Evolutionary conservation across 2,797 vertebrate genomes (phyloP).

Genomic region (Diceros bicornis): DNA sequence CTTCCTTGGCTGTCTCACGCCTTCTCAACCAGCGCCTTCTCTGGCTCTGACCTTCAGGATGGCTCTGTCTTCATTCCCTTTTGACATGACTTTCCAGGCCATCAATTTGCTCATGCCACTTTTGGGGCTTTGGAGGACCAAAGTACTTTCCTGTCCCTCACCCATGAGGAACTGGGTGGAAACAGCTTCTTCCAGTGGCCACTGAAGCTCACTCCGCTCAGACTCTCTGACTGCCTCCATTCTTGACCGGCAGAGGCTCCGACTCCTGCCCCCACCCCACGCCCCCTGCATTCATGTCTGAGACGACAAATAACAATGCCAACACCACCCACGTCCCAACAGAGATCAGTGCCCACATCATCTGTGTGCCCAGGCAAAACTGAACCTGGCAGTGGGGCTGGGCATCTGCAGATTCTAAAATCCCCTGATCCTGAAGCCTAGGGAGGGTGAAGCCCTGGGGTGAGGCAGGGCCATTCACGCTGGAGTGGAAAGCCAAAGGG

Average conservation of each 20-base stretch:
- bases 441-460: background rate
- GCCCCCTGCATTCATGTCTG: background rate
- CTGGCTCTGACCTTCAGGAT: background rate
- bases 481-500: background rate
- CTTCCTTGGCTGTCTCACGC: background rate
- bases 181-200: background rate
- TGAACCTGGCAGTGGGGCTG: too few relatives aligned
- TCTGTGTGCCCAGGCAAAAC: background rate
- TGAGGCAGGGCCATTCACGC: background rate
- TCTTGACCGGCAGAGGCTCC: background rate
- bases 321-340: background rate
- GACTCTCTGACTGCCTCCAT: background rate
- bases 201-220: background rate
- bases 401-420: background rate
- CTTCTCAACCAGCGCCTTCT: background rate
- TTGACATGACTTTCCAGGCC: background rate
- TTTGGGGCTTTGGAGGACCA: background rate
- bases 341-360: too few relatives aligned
- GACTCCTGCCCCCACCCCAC: background rate
- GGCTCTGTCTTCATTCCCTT: background rate
- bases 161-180: background rate
- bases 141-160: background rate
- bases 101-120: background rate
- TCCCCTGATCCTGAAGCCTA: background rate
- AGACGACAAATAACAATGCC: background rate